These are phyloP conservation scores for Pachycephala philippinensis DNA, from an alignment of 2,113 vertebrate genomes.

Conservation along the genomic window DNA sequence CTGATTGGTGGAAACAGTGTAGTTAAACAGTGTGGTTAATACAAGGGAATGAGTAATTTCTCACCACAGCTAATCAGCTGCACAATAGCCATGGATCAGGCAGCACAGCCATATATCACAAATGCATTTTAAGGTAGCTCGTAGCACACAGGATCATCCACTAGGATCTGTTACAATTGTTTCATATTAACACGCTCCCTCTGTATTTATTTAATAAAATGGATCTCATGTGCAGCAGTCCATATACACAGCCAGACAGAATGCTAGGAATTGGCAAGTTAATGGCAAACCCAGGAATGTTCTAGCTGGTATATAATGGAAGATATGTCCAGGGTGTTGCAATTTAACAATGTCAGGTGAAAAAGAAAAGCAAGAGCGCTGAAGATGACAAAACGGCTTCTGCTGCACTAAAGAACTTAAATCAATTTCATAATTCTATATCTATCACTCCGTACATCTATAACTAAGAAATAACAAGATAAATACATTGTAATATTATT, in stretches of 20 bases:
- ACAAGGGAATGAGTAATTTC: slow-evolving; percentile 54
- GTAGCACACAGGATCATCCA: not conserved
- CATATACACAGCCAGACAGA: not conserved
- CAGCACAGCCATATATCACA: not conserved
- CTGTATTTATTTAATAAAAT: not conserved
- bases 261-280: not conserved
- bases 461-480: slow-evolving; percentile 1
- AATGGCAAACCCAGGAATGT: not conserved
- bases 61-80: slow-evolving; percentile 40
- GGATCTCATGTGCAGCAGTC: not conserved
- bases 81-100: not conserved
- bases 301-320: not conserved
- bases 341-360: not conserved
- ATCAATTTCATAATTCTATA: not conserved
- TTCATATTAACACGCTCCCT: not conserved
- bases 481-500: not conserved
- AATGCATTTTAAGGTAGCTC: not conserved
- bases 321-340: not conserved
- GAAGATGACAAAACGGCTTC: not conserved
- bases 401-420: not conserved
- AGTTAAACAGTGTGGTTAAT: slow-evolving; percentile 50
- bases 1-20: slow-evolving; percentile 44
- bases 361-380: not conserved
- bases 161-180: not conserved
- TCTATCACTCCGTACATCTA: not conserved